A percentile compares a stretch with the other conserved stretches of the same genome.
Conservation (phyloP, 2,113 vertebrate species). For the Callaeas wilsoni region DNA sequence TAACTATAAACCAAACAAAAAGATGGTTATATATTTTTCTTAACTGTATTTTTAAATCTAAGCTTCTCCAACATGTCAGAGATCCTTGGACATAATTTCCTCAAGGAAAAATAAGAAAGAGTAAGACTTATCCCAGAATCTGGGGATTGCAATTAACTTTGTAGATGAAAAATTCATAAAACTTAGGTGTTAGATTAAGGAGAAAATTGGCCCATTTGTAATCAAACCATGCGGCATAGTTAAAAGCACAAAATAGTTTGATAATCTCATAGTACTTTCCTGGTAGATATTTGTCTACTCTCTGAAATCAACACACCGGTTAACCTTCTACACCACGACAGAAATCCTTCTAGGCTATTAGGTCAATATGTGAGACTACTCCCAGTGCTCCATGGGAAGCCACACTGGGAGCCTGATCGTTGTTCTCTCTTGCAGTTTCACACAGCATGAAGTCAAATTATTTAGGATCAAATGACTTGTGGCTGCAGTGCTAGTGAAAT, state of each 20-base stretch:
- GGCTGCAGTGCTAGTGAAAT: neutral
- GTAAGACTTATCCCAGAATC: neutral
- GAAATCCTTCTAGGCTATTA: neutral
- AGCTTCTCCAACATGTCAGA: neutral
- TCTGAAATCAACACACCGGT: neutral
- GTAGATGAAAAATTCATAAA: neutral
- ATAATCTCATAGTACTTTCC: neutral
- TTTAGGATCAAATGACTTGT: neutral
- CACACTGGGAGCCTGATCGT: rapidly evolving
- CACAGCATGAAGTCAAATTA: neutral
- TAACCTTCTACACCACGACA: neutral
- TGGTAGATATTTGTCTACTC: neutral
- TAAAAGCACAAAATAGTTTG: neutral
- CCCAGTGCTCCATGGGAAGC: neutral
- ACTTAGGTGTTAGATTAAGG: neutral
- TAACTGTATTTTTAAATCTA: neutral
- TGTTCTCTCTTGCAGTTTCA: neutral
- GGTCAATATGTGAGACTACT: neutral
- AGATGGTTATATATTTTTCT: neutral
- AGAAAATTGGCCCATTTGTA: neutral
- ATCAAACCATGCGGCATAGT: neutral
- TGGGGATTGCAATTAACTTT: neutral
- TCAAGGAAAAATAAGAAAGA: neutral
- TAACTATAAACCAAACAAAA: neutral
- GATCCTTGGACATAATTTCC: neutral